A percentile compares a stretch with the other conserved stretches of the same genome.
Conservation (phyloP, 1,140 invertebrate species). For the Tenebrio molitor region DNA sequence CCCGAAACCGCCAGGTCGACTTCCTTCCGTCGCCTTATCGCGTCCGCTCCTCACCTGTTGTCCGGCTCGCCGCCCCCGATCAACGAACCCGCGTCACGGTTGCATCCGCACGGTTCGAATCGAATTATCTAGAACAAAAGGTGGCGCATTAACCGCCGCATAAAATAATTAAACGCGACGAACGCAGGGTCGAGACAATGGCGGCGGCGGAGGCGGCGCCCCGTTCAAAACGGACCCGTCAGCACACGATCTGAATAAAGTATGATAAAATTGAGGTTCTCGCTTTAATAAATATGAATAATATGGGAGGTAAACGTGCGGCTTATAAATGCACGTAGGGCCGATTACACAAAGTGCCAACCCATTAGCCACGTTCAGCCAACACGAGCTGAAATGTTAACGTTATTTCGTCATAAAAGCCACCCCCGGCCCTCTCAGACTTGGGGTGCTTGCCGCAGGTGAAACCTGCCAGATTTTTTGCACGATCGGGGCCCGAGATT, state of each 20-base stretch:
- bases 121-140: slow-evolving; percentile 26
- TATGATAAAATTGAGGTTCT: slow-evolving; percentile 38
- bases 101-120: no score
- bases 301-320: slow-evolving; percentile 32
- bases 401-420: slow-evolving; percentile 18
- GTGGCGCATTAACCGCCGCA: slow-evolving; percentile 22
- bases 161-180: slow-evolving; percentile 30
- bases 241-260: slow-evolving; percentile 35
- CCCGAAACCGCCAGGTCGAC: no score
- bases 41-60: no score
- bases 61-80: no score
- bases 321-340: slow-evolving; percentile 30
- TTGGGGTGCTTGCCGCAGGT: background rate
- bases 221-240: slow-evolving; percentile 27
- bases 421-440: background rate
- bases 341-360: slow-evolving; percentile 42
- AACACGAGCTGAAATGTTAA: slow-evolving; percentile 44
- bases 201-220: slow-evolving; percentile 4
- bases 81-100: no score
- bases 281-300: slow-evolving; percentile 41
- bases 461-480: no score
- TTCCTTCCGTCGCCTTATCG: no score
- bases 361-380: slow-evolving; percentile 51
- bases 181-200: slow-evolving; percentile 16
- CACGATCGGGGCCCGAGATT: no score